Evolutionary conservation across 2,797 vertebrate genomes (phyloP).

Genomic region (Emydoidea blandingii): DNA sequence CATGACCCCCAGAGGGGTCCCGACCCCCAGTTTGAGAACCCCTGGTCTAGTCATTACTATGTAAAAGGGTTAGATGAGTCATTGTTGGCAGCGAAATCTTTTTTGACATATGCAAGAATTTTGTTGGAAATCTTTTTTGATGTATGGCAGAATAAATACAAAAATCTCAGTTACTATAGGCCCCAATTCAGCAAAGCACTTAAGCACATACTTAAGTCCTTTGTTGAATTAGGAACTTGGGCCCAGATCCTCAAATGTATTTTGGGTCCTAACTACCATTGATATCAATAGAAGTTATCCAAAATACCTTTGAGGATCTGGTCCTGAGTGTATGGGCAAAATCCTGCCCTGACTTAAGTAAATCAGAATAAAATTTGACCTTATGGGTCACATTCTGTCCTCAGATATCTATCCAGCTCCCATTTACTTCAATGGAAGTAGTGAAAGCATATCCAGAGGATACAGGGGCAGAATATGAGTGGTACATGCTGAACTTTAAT

Average conservation of each 20-base stretch:
- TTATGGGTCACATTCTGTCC: background rate
- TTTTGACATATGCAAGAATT: conserved; percentile 8
- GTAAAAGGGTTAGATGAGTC: background rate
- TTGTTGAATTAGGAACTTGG: background rate
- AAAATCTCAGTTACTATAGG: background rate
- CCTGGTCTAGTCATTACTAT: background rate
- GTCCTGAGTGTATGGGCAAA: background rate
- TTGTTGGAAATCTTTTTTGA: conserved; percentile 19
- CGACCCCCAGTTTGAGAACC: too few species aligned
- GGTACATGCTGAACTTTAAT: conserved; percentile 57
- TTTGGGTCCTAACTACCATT: background rate
- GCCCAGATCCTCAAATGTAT: background rate
- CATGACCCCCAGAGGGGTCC: too few species aligned
- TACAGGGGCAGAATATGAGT: conserved; percentile 62
- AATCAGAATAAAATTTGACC: background rate
- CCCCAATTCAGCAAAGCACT: background rate
- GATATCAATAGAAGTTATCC: background rate
- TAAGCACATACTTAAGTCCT: background rate
- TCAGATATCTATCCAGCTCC: conserved; percentile 38
- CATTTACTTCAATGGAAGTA: conserved; percentile 22
- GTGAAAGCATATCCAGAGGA: conserved; percentile 51
- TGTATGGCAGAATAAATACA: conserved; percentile 3
- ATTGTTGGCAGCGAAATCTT: background rate
- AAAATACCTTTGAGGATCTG: background rate
- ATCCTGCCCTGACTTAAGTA: background rate